Evolutionary conservation across 2,113 vertebrate species (phyloP).

Genomic region (Nothoprocta perdicaria): DNA sequence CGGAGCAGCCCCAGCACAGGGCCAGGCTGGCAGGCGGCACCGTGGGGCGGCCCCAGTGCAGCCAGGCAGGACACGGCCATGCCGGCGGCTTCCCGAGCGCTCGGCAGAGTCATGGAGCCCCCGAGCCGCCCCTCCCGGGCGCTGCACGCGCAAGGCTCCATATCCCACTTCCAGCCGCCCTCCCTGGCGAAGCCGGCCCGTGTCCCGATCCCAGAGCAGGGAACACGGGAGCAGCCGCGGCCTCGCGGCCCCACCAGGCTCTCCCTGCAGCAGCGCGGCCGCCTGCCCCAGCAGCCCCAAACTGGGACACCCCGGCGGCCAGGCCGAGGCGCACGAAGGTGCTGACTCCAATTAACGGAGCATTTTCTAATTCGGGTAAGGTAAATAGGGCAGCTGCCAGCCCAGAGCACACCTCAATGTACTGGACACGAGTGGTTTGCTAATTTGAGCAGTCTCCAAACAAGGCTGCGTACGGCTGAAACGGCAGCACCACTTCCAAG

Average conservation of each 20-base stretch:
- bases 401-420: neutral
- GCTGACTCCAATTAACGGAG: constrained; percentile 41
- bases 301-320: constrained; percentile 36
- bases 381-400: constrained; percentile 47
- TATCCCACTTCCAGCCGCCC: neutral
- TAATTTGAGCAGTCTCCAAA: neutral
- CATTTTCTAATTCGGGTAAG: constrained; percentile 50
- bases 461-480: neutral
- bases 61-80: too few relatives aligned
- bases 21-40: too few relatives aligned
- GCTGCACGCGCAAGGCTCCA: fast-evolving
- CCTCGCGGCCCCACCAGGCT: neutral
- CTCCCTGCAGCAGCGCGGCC: neutral
- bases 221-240: neutral
- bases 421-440: neutral
- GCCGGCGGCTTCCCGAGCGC: too few relatives aligned
- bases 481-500: neutral
- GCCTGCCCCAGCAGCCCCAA: neutral
- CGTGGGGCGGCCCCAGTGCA: too few relatives aligned
- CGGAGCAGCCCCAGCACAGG: too few relatives aligned
- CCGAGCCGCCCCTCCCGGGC: fast-evolving
- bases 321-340: neutral
- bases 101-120: too few relatives aligned
- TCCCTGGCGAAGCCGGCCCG: neutral
- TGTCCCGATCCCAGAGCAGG: fast-evolving